phyloP scores from a whole-genome alignment of 1,140 invertebrate species.

The Orchestia grillus region DNA sequence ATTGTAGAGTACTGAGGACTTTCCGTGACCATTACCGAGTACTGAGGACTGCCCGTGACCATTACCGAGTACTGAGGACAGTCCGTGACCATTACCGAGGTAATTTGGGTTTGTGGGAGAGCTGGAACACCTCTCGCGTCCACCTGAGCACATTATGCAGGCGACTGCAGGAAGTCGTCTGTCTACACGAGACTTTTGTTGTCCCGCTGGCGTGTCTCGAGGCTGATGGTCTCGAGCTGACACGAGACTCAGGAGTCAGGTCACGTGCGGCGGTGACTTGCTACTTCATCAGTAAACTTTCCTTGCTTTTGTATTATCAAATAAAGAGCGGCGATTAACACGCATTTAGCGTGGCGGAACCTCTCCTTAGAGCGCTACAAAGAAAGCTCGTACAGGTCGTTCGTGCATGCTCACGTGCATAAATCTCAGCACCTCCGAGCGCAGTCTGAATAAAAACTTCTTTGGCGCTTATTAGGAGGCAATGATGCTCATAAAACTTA shows the following conservation, averaged over 20 bases:
- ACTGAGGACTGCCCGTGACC: not conserved
- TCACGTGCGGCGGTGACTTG: slow-evolving; percentile 40
- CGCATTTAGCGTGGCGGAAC: not conserved
- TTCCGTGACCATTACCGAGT: not conserved
- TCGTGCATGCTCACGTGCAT: slow-evolving; percentile 14
- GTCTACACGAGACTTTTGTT: not conserved
- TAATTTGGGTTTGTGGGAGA: not conserved
- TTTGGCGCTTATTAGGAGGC: slow-evolving; percentile 32
- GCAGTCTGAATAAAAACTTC: slow-evolving; percentile 42
- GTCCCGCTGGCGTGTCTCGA: not conserved
- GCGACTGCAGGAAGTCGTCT: not conserved
- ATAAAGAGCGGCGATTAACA: slow-evolving; percentile 3
- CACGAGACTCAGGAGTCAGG: slow-evolving; percentile 1
- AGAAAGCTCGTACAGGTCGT: not conserved
- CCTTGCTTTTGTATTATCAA: slow-evolving; percentile 13
- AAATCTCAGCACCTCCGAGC: not conserved
- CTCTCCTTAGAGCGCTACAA: slow-evolving; percentile 28
- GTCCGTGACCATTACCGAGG: not conserved
- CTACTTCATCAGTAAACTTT: slow-evolving; percentile 41
- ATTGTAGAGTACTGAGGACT: no score
- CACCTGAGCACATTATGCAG: not conserved
- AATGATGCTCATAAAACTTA: not conserved
- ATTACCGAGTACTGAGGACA: not conserved
- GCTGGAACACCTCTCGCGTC: not conserved
- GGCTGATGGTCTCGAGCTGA: slow-evolving; percentile 22